Evolutionary conservation across 1,140 invertebrate genomes (phyloP).

Genomic region (Neotoxoptera formosana): DNA sequence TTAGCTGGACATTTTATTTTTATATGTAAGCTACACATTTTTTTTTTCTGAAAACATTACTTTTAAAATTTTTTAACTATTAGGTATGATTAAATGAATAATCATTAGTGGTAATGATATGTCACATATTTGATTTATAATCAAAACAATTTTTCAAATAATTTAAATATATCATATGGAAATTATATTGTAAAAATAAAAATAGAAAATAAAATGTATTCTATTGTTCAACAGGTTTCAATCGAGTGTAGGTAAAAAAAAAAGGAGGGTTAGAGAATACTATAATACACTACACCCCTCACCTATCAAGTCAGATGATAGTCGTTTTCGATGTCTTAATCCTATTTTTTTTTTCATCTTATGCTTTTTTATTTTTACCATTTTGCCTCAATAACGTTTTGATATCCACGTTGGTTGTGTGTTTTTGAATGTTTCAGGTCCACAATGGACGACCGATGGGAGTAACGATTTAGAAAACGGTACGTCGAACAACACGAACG

Average conservation of each 20-base stretch:
- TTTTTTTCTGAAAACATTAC: too few relatives aligned
- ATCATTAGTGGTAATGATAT: neutral
- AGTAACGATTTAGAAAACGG: conserved; percentile 52
- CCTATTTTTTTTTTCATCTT: neutral
- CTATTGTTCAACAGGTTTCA: neutral
- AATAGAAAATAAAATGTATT: neutral
- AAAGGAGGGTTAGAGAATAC: neutral
- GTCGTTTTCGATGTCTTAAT: neutral
- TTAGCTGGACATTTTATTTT: neutral
- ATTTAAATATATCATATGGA: neutral
- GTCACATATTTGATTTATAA: neutral
- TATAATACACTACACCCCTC: neutral
- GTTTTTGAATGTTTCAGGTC: conserved; percentile 51
- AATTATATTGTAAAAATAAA: neutral
- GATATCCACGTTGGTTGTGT: neutral
- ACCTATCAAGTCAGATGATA: neutral
- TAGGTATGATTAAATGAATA: too few relatives aligned
- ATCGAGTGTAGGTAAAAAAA: neutral
- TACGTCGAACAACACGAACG: conserved; percentile 44
- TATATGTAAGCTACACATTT: neutral
- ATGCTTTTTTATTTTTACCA: neutral
- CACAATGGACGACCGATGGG: conserved; percentile 45
- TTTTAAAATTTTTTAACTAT: neutral
- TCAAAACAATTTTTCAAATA: neutral
- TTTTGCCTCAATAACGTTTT: neutral